Percentiles rank a stretch among this genome's conserved stretches.
Conservation (phyloP, 2,113 vertebrate species). For the Crotophaga sulcirostris region DNA sequence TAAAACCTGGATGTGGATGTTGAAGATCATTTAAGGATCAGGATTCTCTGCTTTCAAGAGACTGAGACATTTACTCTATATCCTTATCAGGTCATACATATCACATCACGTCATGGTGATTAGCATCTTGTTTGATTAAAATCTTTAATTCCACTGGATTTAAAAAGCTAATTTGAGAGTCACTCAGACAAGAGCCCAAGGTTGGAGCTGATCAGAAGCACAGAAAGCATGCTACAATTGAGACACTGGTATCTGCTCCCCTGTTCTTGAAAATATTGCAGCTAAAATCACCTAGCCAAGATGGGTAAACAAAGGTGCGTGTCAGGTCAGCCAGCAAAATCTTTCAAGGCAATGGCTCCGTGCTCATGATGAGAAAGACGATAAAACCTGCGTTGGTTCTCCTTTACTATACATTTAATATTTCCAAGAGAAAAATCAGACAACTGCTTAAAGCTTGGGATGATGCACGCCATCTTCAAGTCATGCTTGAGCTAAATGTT, state of each 20-base stretch:
- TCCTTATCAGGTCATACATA: background rate
- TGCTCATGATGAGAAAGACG: background rate
- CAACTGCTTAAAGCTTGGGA: constrained; percentile 14
- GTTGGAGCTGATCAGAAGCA: background rate
- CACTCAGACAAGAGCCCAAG: background rate
- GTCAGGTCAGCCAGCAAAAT: constrained; percentile 12
- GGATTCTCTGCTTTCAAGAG: background rate
- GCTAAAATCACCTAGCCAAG: background rate
- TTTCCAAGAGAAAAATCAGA: constrained; percentile 30
- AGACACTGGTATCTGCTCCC: background rate
- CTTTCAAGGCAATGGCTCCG: background rate
- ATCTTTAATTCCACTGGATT: constrained; percentile 16
- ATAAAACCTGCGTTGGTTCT: background rate
- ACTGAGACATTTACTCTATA: background rate
- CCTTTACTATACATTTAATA: background rate
- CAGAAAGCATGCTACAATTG: background rate
- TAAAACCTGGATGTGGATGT: background rate
- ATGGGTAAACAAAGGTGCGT: background rate
- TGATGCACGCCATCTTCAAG: constrained; percentile 41
- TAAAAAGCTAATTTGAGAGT: background rate
- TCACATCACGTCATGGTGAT: background rate
- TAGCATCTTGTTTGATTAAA: constrained; percentile 19
- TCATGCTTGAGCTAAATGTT: constrained; percentile 32
- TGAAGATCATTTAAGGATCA: background rate
- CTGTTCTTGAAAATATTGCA: background rate